A percentile compares a stretch with the other conserved stretches of the same genome.
These are phyloP conservation scores for Cossypha polioptera DNA, from an alignment of 2,797 vertebrate genomes.

Conservation along the genomic window DNA sequence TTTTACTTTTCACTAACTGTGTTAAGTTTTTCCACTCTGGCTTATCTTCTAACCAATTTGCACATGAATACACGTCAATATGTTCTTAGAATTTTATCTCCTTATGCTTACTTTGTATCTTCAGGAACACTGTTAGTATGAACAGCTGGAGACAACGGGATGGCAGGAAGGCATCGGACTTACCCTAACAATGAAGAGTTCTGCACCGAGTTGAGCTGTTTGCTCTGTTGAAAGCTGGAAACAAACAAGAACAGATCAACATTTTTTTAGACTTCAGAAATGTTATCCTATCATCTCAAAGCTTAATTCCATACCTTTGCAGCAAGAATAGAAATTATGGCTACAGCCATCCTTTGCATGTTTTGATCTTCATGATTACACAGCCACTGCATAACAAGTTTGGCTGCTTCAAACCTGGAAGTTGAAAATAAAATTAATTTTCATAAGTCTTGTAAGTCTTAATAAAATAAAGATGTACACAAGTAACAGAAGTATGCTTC, in stretches of 20 bases:
- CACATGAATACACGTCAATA: not conserved
- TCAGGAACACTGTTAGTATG: not conserved
- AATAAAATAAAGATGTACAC: not conserved
- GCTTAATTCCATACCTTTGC: slow-evolving; percentile 86
- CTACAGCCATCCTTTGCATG: slow-evolving; percentile 99
- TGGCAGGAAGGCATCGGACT: not conserved
- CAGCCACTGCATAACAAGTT: slow-evolving; percentile 99
- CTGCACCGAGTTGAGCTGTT: slow-evolving; percentile 94
- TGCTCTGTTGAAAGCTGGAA: slow-evolving; percentile 95
- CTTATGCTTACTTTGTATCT: not conserved
- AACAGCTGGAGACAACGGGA: not conserved
- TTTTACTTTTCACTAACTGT: not conserved
- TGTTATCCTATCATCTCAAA: not conserved
- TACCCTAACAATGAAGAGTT: slow-evolving; percentile 97
- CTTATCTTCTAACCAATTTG: not conserved
- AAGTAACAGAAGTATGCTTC: not conserved
- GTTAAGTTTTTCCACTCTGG: not conserved
- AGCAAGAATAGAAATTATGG: slow-evolving; percentile 97
- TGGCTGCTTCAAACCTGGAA: slow-evolving; percentile 95
- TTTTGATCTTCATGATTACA: slow-evolving; percentile 99
- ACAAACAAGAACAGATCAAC: not conserved
- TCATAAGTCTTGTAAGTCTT: not conserved
- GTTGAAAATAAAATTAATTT: not conserved
- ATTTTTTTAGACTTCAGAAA: not conserved
- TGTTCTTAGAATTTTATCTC: not conserved